Evolutionary conservation across 2,797 vertebrate species (phyloP).

Genomic region (Melanotaenia boesemani): DNA sequence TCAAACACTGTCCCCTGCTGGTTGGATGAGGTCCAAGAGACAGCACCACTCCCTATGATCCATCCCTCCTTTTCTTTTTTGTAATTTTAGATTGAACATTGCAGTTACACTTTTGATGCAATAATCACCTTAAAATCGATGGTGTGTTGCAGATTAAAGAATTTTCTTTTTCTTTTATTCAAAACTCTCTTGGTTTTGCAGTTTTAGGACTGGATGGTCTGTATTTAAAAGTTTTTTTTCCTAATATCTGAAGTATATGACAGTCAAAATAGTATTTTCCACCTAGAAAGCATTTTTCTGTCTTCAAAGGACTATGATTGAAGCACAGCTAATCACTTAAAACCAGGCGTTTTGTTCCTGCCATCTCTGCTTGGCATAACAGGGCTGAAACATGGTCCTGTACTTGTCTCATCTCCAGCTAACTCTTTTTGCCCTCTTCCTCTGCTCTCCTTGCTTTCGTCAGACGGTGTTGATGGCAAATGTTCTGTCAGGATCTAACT

Average conservation of each 20-base stretch:
- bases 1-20: slow-evolving; percentile 74
- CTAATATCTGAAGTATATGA: slow-evolving; percentile 1
- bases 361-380: slow-evolving; percentile 56
- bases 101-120: neutral
- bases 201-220: slow-evolving; percentile 29
- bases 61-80: slow-evolving; percentile 13
- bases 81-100: neutral
- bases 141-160: neutral
- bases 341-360: slow-evolving; percentile 70
- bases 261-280: slow-evolving; percentile 51
- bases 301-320: slow-evolving; percentile 70
- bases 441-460: slow-evolving; percentile 25
- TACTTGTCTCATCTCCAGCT: slow-evolving; percentile 39
- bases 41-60: slow-evolving; percentile 24
- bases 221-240: slow-evolving; percentile 26
- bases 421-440: slow-evolving; percentile 22
- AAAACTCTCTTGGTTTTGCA: neutral
- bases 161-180: neutral
- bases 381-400: slow-evolving; percentile 51
- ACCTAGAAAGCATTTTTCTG: slow-evolving; percentile 38
- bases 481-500: slow-evolving; percentile 45
- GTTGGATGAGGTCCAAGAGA: slow-evolving; percentile 57
- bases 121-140: neutral
- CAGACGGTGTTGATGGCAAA: slow-evolving; percentile 38
- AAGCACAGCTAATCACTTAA: slow-evolving; percentile 70